Conservation (phyloP, 2,888 invertebrate species). For the Xylophagus ater region DNA sequence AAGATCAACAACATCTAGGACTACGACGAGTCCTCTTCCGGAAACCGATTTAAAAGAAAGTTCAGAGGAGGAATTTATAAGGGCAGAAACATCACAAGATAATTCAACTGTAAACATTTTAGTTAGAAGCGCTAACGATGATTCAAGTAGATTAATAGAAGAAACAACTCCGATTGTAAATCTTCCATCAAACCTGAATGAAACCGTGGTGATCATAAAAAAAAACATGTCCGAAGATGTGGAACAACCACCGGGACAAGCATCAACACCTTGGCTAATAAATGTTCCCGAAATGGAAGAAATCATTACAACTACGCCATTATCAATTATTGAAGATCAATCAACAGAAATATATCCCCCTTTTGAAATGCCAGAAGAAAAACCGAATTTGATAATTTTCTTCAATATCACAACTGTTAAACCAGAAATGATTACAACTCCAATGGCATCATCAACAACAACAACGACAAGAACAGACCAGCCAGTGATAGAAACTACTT, state of each 20-base stretch:
- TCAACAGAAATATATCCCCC: conserved; percentile 28
- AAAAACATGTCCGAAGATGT: no score
- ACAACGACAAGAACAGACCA: conserved; percentile 21
- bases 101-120: conserved; percentile 10
- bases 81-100: conserved; percentile 3
- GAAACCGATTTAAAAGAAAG: conserved; percentile 5
- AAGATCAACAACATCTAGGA: conserved; percentile 23
- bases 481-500: conserved; percentile 16
- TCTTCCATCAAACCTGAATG: no score
- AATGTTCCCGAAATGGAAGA: conserved; percentile 32
- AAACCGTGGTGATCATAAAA: no score
- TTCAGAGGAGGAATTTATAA: conserved; percentile 9
- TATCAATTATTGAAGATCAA: conserved; percentile 19
- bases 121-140: conserved; percentile 6
- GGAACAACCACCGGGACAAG: background rate
- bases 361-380: conserved; percentile 29
- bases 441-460: conserved; percentile 28
- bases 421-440: conserved; percentile 24
- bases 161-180: background rate
- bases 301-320: background rate
- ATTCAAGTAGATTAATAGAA: conserved; percentile 27
- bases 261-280: conserved; percentile 31
- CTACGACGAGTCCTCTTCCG: conserved; percentile 5
- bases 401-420: conserved; percentile 36
- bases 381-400: conserved; percentile 34